Evolutionary conservation across 2,888 invertebrate genomes (phyloP).

Genomic region (Agonum fuliginosum): DNA sequence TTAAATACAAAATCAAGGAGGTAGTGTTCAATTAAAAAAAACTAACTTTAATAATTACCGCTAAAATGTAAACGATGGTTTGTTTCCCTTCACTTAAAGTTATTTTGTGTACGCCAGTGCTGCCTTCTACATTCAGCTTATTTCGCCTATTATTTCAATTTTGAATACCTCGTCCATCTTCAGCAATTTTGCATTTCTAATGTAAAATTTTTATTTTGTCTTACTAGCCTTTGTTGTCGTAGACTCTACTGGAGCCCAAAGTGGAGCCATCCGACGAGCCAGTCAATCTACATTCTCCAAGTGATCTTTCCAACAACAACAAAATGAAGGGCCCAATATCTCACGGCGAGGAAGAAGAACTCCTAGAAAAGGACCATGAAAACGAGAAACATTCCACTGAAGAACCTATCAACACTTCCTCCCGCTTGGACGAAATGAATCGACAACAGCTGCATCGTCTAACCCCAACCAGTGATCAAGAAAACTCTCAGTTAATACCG

Average conservation of each 20-base stretch:
- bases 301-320: slow-evolving; percentile 74
- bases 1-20: too few relatives aligned
- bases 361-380: slow-evolving; percentile 71
- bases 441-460: slow-evolving; percentile 69
- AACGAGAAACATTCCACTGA: slow-evolving; percentile 65
- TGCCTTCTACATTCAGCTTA: too few relatives aligned
- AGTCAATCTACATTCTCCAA: slow-evolving; percentile 72
- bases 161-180: too few relatives aligned
- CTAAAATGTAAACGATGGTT: too few relatives aligned
- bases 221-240: slow-evolving; percentile 28
- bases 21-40: too few relatives aligned
- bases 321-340: slow-evolving; percentile 75
- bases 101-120: too few relatives aligned
- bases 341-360: slow-evolving; percentile 76
- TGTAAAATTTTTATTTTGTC: background rate
- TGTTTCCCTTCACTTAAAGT: too few relatives aligned
- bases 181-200: background rate
- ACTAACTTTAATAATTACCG: too few relatives aligned
- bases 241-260: slow-evolving; percentile 64
- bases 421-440: slow-evolving; percentile 69
- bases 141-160: too few relatives aligned
- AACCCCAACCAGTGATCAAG: slow-evolving; percentile 63
- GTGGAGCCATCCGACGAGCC: slow-evolving; percentile 70
- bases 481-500: slow-evolving; percentile 47
- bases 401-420: slow-evolving; percentile 70